Conservation (phyloP, 2,797 vertebrate genomes). For the Danionella dracula region DNA sequence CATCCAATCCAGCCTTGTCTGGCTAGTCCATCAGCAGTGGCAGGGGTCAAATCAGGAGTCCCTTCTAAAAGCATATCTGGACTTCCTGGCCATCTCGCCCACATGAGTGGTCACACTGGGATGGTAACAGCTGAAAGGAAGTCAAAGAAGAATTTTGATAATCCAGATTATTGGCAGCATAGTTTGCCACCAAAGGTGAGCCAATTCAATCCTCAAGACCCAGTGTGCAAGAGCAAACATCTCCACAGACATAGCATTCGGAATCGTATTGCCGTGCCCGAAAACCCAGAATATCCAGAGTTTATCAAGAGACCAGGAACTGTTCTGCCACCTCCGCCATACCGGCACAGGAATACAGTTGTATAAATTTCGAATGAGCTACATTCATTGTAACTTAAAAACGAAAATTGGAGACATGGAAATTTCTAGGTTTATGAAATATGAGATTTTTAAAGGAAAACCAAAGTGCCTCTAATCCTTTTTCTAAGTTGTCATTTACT, state of each 20-base stretch:
- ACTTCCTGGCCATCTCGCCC: constrained; percentile 59
- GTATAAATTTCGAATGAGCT: too few relatives aligned
- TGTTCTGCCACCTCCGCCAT: constrained; percentile 89
- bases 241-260: constrained; percentile 71
- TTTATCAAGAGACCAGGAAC: constrained; percentile 88
- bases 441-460: constrained; percentile 2
- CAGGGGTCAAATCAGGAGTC: constrained; percentile 57
- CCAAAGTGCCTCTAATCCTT: constrained; percentile 21
- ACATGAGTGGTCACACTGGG: constrained; percentile 56
- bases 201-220: constrained; percentile 59
- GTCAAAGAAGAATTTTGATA: constrained; percentile 95
- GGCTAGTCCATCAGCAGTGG: constrained; percentile 28
- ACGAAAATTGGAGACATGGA: too few relatives aligned
- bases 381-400: too few relatives aligned
- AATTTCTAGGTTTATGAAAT: too few relatives aligned
- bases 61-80: constrained; percentile 59
- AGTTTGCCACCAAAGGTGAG: constrained; percentile 87
- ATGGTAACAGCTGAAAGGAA: constrained; percentile 73
- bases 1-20: constrained; percentile 38
- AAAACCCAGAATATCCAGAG: constrained; percentile 94
- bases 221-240: constrained; percentile 80
- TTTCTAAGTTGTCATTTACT: neutral
- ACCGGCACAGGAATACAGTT: constrained; percentile 96
- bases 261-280: constrained; percentile 83
- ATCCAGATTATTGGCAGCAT: constrained; percentile 99